Evolutionary conservation across 2,888 invertebrate species (phyloP), one percentile per base, ranked within the genome.

Genomic region (Lysandra coridon): DNA sequence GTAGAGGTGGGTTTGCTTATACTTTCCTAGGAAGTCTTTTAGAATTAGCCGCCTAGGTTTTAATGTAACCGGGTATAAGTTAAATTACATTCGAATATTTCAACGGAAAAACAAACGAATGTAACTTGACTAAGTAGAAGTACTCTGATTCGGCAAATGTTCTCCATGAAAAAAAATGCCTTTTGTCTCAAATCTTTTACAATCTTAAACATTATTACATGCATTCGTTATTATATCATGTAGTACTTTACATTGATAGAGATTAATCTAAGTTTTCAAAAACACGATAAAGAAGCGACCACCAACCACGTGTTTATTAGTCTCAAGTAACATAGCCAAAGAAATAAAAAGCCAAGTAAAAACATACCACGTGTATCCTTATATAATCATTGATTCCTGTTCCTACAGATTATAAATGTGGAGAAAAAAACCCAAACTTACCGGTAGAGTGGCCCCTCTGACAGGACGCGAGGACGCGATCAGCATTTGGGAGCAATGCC

Each of bases 401-500:
- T 57, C 76, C 14, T 76, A 53, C 53, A 53, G 76, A 76, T 76
- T 57, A 76, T 76, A 57, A 82, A 80, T 79, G 85, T 86, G 64
- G 40, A 78, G 80, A 81, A 88, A 86, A 88, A 91, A 92, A 91
- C 88, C 92, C 88, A 92, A 93, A 92, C 90, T 83, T 80, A 75
- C 79, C 79, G 79, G 79, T 79, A 79, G 84, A 87, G 88, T 80
- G 80, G 81, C 82, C 81, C 83, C 83, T 88, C 87, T 87, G 90
- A 88, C 89, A 88, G 93, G 93, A 92, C 89, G 90, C 79, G 79
- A 89, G 93, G 93, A 93, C 91, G 90, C 91, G 91, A 91, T 91
- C 93, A 91, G 92, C 92, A 91, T 92, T 92, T 91, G 94, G 94
- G 94, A 93, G 92, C 94, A 94, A 93, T 89, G 94, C 90, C 93